Percentiles rank a stretch among this genome's conserved stretches.
Conservation (phyloP, 2,888 invertebrate genomes). For the Parnassius apollo region DNA sequence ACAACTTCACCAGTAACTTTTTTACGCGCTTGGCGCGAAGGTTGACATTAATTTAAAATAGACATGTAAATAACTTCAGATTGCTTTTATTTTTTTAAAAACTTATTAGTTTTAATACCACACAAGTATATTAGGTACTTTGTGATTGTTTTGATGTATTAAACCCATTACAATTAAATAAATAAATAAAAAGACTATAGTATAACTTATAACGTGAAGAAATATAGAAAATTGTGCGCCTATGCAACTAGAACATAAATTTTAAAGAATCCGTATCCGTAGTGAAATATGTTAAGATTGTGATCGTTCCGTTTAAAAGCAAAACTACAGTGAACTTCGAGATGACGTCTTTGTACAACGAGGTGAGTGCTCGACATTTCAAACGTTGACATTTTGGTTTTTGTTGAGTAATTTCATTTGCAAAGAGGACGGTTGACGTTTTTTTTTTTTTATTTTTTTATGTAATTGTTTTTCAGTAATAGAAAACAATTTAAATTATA, state of each 20-base stretch:
- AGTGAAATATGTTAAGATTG: conserved; percentile 68
- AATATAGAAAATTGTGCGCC: background rate
- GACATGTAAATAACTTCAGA: too few relatives aligned
- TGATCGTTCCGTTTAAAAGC: conserved; percentile 53
- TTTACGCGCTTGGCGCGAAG: conserved; percentile 55
- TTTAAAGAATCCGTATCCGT: background rate
- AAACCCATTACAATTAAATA: too few relatives aligned
- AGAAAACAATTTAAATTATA: too few relatives aligned
- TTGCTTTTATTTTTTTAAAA: too few relatives aligned
- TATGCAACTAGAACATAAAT: background rate
- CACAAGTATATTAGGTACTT: background rate
- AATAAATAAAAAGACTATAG: too few relatives aligned
- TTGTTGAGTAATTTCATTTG: conserved; percentile 62
- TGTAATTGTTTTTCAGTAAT: conserved; percentile 1
- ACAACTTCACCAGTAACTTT: conserved; percentile 51
- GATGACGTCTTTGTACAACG: conserved; percentile 73
- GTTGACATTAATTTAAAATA: conserved; percentile 51
- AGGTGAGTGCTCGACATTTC: conserved; percentile 77
- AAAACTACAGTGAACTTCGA: conserved; percentile 50
- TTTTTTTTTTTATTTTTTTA: conserved; percentile 32
- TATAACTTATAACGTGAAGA: too few relatives aligned
- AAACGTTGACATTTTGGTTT: conserved; percentile 65
- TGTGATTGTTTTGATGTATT: background rate
- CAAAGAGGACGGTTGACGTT: conserved; percentile 43
- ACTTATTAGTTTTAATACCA: too few relatives aligned